These are phyloP conservation scores for Mya arenaria DNA, from an alignment of 1,140 invertebrate genomes.

Conservation along the genomic window DNA sequence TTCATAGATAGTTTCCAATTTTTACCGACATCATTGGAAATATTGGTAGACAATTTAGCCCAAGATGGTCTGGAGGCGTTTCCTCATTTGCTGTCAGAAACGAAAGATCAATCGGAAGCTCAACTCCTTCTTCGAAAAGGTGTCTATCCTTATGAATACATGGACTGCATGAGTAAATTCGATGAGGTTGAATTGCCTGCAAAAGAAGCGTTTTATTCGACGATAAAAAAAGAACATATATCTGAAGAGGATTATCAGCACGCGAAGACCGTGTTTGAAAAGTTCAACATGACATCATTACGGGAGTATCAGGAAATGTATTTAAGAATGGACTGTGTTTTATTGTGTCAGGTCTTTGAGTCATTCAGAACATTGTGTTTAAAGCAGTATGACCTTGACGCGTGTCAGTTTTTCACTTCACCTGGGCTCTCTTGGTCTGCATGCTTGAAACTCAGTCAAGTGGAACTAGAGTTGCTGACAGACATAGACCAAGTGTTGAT, in stretches of 20 bases:
- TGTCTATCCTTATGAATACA: constrained; percentile 52
- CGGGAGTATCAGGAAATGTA: constrained; percentile 55
- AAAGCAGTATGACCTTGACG: constrained; percentile 44
- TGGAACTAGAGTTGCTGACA: constrained; percentile 47
- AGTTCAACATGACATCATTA: constrained; percentile 10
- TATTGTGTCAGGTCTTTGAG: constrained; percentile 53
- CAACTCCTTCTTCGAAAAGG: constrained; percentile 43
- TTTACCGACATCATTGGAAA: constrained; percentile 30
- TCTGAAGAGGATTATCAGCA: constrained; percentile 52
- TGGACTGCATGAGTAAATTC: constrained; percentile 32
- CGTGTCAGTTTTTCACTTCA: constrained; percentile 45
- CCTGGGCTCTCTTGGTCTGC: constrained; percentile 66
- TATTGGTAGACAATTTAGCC: constrained; percentile 33
- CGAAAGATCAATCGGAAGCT: not conserved
- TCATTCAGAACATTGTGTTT: constrained; percentile 31
- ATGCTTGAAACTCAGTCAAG: constrained; percentile 64
- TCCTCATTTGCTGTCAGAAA: constrained; percentile 15
- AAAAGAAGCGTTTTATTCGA: constrained; percentile 25
- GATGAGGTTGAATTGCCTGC: constrained; percentile 16
- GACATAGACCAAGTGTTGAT: constrained; percentile 47
- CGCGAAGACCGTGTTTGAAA: constrained; percentile 46
- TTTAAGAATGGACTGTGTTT: constrained; percentile 53
- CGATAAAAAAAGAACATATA: constrained; percentile 18
- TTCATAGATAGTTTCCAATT: constrained; percentile 53
- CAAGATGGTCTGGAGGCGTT: constrained; percentile 26